Evolutionary conservation across 2,888 invertebrate species (phyloP).

Genomic region (Eupithecia subfuscata): DNA sequence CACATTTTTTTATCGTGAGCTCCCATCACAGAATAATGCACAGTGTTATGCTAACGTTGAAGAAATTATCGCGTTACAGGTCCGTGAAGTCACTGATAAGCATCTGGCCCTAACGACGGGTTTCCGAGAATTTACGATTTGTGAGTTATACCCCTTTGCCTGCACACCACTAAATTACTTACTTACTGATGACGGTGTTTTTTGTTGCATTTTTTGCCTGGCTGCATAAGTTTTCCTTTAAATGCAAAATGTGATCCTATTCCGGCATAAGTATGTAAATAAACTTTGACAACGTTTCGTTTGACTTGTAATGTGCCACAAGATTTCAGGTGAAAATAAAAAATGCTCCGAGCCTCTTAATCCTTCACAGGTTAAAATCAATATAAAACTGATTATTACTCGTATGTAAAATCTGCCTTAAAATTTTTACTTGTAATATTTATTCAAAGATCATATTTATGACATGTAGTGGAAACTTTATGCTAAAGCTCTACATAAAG

Average conservation of each 20-base stretch:
- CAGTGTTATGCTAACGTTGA: constrained; percentile 46
- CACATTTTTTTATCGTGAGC: constrained; percentile 1
- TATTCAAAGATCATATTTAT: too few relatives aligned
- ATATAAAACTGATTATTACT: neutral
- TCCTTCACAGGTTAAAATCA: too few relatives aligned
- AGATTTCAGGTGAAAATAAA: neutral
- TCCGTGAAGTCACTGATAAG: constrained; percentile 56
- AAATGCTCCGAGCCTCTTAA: too few relatives aligned
- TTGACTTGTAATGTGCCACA: neutral
- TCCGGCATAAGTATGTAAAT: neutral
- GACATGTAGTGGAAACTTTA: too few relatives aligned
- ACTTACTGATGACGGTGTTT: constrained; percentile 19
- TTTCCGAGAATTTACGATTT: constrained; percentile 61
- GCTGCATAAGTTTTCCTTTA: constrained; percentile 33
- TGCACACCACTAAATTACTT: constrained; percentile 19
- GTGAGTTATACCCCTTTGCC: constrained; percentile 49
- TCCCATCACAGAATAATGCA: constrained; percentile 15
- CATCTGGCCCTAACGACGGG: constrained; percentile 59
- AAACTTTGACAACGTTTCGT: neutral
- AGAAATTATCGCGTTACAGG: constrained; percentile 60
- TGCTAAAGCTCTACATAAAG: neutral
- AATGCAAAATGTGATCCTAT: constrained; percentile 23
- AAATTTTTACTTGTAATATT: too few relatives aligned
- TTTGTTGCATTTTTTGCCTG: constrained; percentile 37
- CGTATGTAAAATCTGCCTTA: neutral